Conservation (phyloP, 2,888 invertebrate species). For the Seira ritae region DNA sequence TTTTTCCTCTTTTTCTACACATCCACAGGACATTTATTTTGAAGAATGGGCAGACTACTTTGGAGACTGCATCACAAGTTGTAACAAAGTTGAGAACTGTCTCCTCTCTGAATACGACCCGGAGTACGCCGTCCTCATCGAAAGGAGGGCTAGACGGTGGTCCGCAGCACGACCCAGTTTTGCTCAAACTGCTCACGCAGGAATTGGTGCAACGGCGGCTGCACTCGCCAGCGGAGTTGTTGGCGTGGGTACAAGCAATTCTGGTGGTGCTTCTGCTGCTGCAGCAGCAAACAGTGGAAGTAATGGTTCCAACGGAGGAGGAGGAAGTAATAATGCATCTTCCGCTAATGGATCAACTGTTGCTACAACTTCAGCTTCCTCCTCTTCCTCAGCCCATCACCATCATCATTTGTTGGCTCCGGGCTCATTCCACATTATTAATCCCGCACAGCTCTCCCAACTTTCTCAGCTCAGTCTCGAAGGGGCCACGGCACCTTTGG, state of each 20-base stretch:
- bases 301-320: slow-evolving; percentile 67
- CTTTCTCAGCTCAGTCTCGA: slow-evolving; percentile 38
- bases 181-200: slow-evolving; percentile 67
- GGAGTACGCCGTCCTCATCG: slow-evolving; percentile 85
- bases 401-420: slow-evolving; percentile 62
- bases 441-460: slow-evolving; percentile 54
- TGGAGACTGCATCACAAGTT: slow-evolving; percentile 89
- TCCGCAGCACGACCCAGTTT: slow-evolving; percentile 80
- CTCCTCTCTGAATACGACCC: slow-evolving; percentile 76
- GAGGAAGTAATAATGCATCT: slow-evolving; percentile 72
- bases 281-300: slow-evolving; percentile 53
- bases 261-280: too few species aligned
- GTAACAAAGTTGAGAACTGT: slow-evolving; percentile 81
- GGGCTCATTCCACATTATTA: slow-evolving; percentile 57
- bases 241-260: slow-evolving; percentile 59
- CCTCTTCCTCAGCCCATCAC: slow-evolving; percentile 27
- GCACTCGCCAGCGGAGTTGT: slow-evolving; percentile 71
- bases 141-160: slow-evolving; percentile 84
- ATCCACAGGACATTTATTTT: slow-evolving; percentile 72
- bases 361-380: slow-evolving; percentile 19
- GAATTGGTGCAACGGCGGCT: slow-evolving; percentile 69
- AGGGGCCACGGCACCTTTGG: slow-evolving; percentile 41
- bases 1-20: slow-evolving; percentile 17
- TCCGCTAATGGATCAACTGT: slow-evolving; percentile 65
- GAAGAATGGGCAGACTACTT: slow-evolving; percentile 73